Evolutionary conservation across 2,888 invertebrate species (phyloP).

Genomic region (Hydroisotoma schaefferi): DNA sequence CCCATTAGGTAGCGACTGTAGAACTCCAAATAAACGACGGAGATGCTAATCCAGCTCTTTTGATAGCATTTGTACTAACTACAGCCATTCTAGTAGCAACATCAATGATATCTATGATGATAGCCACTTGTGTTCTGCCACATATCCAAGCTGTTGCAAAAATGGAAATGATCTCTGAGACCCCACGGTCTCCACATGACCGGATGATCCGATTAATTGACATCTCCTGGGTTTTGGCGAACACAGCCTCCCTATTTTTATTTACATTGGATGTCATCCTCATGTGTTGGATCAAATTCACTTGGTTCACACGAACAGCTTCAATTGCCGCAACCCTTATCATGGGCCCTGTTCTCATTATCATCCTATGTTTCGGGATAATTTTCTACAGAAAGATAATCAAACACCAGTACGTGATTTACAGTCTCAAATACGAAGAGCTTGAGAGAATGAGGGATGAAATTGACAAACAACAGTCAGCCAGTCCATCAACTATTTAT

Average conservation of each 20-base stretch:
- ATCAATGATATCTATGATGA: slow-evolving; percentile 42
- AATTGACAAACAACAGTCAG: neutral
- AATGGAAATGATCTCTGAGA: slow-evolving; percentile 30
- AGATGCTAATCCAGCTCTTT: slow-evolving; percentile 32
- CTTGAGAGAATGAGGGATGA: neutral
- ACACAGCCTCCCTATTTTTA: slow-evolving; percentile 41
- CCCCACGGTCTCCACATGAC: slow-evolving; percentile 42
- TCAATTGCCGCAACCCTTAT: slow-evolving; percentile 34
- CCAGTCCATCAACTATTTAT: too few relatives aligned
- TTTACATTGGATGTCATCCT: slow-evolving; percentile 46
- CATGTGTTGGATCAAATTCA: slow-evolving; percentile 46
- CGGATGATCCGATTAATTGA: slow-evolving; percentile 39
- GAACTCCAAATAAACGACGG: slow-evolving; percentile 46
- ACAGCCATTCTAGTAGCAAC: slow-evolving; percentile 43
- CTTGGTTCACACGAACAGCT: slow-evolving; percentile 27
- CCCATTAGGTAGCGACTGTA: slow-evolving; percentile 41
- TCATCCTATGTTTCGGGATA: slow-evolving; percentile 41
- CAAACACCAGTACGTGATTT: slow-evolving; percentile 13
- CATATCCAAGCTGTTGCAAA: slow-evolving; percentile 42
- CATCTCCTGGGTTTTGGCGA: slow-evolving; percentile 43
- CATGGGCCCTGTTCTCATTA: slow-evolving; percentile 42
- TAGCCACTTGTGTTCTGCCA: slow-evolving; percentile 33
- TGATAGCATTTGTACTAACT: slow-evolving; percentile 37
- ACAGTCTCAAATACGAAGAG: slow-evolving; percentile 9
- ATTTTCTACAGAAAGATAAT: slow-evolving; percentile 34